A percentile compares a stretch with the other conserved stretches of the same genome.
These are phyloP conservation scores for Eupithecia subfuscata DNA, from an alignment of 2,888 invertebrate genomes.

Conservation along the genomic window DNA sequence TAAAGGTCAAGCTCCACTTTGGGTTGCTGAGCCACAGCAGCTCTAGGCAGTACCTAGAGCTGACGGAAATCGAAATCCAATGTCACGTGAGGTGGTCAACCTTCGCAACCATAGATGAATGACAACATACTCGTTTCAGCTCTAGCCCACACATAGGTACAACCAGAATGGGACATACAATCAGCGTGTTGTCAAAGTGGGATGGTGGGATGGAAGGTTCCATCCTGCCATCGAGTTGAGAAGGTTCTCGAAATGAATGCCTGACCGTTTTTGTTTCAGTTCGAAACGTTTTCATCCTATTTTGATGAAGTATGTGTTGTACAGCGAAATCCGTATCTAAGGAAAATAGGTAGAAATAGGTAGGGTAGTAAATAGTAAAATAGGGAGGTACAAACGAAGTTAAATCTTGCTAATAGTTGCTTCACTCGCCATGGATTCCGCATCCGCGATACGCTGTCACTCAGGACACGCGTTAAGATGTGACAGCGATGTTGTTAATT, in stretches of 20 bases:
- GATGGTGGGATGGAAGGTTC: neutral
- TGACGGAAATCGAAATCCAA: too few relatives aligned
- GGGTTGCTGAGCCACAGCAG: too few relatives aligned
- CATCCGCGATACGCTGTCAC: neutral
- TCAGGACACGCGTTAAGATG: conserved; percentile 41
- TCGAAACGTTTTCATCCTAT: neutral
- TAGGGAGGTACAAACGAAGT: neutral
- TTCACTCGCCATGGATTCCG: neutral
- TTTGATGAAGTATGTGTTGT: neutral
- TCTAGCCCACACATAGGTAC: too few relatives aligned
- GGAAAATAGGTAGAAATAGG: too few relatives aligned
- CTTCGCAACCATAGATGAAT: too few relatives aligned
- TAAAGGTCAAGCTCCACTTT: too few relatives aligned
- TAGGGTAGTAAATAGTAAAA: neutral
- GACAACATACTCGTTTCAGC: too few relatives aligned
- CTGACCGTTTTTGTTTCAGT: neutral
- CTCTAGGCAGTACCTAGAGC: too few relatives aligned
- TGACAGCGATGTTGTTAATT: conserved; percentile 73
- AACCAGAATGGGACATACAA: neutral
- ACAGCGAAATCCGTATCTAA: too few relatives aligned
- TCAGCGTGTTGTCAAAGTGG: neutral
- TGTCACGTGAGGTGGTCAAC: too few relatives aligned
- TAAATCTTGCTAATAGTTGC: neutral
- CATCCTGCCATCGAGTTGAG: neutral
- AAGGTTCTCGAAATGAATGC: neutral